Base-by-base conservation (phyloP, 37 sponge, comb jelly and placozoan species). In the Amphimedon queenslandica region DNA sequence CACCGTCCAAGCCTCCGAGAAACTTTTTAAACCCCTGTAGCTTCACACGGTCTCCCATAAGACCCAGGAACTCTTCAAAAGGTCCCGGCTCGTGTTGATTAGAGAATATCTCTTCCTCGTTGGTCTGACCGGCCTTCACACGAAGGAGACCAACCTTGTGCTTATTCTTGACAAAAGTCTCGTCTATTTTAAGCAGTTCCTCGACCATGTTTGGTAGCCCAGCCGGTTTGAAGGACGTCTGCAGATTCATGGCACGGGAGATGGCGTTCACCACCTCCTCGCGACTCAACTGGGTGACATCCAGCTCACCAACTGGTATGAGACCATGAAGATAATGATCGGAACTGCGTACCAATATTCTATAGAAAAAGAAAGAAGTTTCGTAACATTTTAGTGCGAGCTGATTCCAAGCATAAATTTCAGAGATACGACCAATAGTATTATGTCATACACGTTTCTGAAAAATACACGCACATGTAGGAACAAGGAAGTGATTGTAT, bases 181-280 rank as follows among this genome's bases (percentile, higher is more conserved):
- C 89, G 40, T 96, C 97, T 25, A 96, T 66, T 56, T 82, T 84
- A 38, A 93, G 86, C 28, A 96, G 65, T 66, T 93, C 90, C n/a
- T 77, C 66, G 56, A 79, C 72, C 0, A 90, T 41, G 33, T 76
- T 63, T 36, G 78, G 82, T 2, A 72, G 37, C 8, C 43, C 56
- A 13, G 86, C 82, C 28, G 64, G 73, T 33, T 81, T 87, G 82
- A 97, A 88, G 34, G 72, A 70, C n/a, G 69, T 67, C 3, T 47
- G 40, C 31, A 97, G 80, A 4, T 79, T 82, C 82, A 97, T 80
- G 66, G 93, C 98, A 42, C 74, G 88, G 33, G 78, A 77, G 33
- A 97, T 34, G 0, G 87, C 80, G 0, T 55, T 4, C n/a, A 93
- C 92, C 34, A 91, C 76, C 53, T 95, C 96, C 25, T 91, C 92